Conservation (phyloP, 2,797 vertebrate genomes). For the Dipus sagitta region DNA sequence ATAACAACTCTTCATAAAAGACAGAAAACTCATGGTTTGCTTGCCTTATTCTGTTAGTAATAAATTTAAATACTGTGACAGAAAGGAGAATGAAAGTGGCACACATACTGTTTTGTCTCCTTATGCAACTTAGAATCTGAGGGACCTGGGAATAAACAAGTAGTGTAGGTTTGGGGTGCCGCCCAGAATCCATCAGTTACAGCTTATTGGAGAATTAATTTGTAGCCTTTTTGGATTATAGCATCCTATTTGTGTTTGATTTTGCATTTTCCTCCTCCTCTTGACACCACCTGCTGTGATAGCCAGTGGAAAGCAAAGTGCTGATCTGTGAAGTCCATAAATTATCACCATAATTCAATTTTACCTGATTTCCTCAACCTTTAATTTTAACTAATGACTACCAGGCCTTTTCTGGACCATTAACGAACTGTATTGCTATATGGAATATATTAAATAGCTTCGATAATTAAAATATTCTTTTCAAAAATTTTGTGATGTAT, state of each 20-base stretch:
- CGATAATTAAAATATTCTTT: constrained; percentile 55
- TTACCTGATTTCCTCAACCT: constrained; percentile 29
- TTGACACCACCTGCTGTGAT: neutral
- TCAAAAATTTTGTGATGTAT: neutral
- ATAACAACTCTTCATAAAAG: neutral
- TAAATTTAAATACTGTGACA: constrained; percentile 35
- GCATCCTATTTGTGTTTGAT: neutral
- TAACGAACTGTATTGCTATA: neutral
- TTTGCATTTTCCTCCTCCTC: neutral
- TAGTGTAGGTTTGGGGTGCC: neutral
- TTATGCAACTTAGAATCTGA: neutral
- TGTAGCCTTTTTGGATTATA: neutral
- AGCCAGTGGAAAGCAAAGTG: neutral
- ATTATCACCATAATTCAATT: neutral
- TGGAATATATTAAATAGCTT: constrained; percentile 31
- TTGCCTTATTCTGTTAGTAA: neutral
- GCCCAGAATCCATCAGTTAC: neutral
- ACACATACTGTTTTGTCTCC: neutral
- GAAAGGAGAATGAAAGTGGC: constrained; percentile 8
- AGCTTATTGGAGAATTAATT: neutral
- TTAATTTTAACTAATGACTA: constrained; percentile 62
- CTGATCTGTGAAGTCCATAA: neutral
- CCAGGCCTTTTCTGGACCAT: constrained; percentile 11
- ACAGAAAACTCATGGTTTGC: constrained; percentile 18
- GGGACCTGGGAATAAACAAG: neutral